Base-by-base conservation (phyloP, 2,888 invertebrate genomes). In the Dasysyrphus albostriatus region DNA sequence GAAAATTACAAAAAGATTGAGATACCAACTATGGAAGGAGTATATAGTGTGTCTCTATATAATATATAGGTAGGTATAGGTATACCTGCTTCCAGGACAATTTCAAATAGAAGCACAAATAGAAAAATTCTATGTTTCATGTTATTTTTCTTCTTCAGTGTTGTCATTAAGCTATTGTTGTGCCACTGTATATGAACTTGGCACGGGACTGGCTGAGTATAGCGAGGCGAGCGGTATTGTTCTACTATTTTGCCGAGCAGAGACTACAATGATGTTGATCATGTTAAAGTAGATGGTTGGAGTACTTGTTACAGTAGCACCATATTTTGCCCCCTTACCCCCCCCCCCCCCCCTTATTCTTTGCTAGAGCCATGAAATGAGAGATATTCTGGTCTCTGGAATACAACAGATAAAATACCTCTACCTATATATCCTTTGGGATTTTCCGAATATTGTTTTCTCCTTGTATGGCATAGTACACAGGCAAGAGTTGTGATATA, bases 1-100 rank as follows among this genome's bases (percentile, higher is more conserved):
- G 80, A 70, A 80, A 84, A 80, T 84, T 84, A 84, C 83, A 67
- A 80, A 80, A 84, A 76, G 70, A 84, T 70, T 70, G 73, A 65
- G 29, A 63, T 47, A 63, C 24, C n/a, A 29, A 37, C 42, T 44
- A 24, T 8, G 32, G 9, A 10, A 32, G 49, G 42, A 63, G 63
- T 24, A 14, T 39, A 24, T 19, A 12, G n/a, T 29, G 34, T 67
- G 19, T 65, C 29, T 47, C 47, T 47, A 6, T 16, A 32, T n/a
- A n/a, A n/a, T n/a, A n/a, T n/a, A n/a, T n/a, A n/a, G n/a, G n/a
- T n/a, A n/a, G 2, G 8, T 19, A 32, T 5, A 63, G 63, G 32
- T 65, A n/a, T n/a, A 67, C 67, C 67, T 51, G 67, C 37, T 51
- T 19, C 51, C 37, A 67, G 67, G 37, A 51, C 67, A 67, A 67